These are phyloP conservation scores for Periophthalmus modestus DNA, from an alignment of 2,113 vertebrate species.

Conservation along the genomic window DNA sequence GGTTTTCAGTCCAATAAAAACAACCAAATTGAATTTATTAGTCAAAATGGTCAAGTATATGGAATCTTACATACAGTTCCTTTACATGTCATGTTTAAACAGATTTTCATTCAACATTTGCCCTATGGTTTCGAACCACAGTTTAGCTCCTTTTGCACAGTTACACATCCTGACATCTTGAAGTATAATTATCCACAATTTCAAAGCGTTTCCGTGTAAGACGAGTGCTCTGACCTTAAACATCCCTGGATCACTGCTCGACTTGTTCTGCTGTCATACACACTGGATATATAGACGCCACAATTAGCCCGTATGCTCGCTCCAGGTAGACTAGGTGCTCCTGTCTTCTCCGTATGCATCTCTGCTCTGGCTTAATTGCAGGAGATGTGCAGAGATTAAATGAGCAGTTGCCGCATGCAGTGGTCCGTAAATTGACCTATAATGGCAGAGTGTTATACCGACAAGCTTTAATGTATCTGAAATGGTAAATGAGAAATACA, in stretches of 20 bases:
- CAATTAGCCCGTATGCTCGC: conserved; percentile 34
- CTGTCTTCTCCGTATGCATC: not conserved
- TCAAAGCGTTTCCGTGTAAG: conserved; percentile 16
- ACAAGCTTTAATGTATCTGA: not conserved
- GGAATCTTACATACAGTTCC: no score
- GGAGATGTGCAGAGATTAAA: conserved; percentile 35
- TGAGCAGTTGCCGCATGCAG: conserved; percentile 11
- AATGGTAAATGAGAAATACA: not conserved
- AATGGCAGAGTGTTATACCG: conserved; percentile 27
- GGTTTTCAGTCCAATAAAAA: no score
- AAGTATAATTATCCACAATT: conserved; percentile 29
- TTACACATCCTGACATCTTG: conserved; percentile 19
- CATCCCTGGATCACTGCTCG: conserved; percentile 8
- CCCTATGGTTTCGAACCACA: not conserved
- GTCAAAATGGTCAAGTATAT: no score
- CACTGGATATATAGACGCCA: not conserved
- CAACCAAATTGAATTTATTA: no score
- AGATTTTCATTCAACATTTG: no score
- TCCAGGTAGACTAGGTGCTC: conserved; percentile 20
- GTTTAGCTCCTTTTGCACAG: not conserved
- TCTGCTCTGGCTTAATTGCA: conserved; percentile 46
- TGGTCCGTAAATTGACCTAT: conserved; percentile 25
- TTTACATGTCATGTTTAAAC: no score
- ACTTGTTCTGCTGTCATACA: conserved; percentile 13
- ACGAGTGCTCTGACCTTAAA: conserved; percentile 40